Conservation (phyloP, 2,113 vertebrate genomes). For the Gorilla gorilla region DNA sequence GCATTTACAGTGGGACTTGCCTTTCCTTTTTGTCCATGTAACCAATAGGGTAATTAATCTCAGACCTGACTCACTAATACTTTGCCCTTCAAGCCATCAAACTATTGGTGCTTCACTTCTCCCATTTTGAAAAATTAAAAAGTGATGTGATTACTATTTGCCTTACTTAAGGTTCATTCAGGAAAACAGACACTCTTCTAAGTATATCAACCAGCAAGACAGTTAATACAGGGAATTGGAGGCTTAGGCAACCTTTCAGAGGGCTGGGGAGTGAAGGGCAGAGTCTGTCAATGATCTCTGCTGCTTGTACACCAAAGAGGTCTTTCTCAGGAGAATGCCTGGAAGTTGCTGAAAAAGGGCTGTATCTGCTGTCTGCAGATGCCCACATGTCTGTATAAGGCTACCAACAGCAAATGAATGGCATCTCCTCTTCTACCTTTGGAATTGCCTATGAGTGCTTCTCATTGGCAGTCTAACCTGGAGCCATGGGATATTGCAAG, state of each 20-base stretch:
- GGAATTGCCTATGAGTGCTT: neutral
- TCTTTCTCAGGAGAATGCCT: neutral
- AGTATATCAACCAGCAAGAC: neutral
- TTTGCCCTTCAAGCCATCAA: constrained; percentile 17
- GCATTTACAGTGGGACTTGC: neutral
- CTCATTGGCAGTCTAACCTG: neutral
- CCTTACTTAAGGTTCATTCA: constrained; percentile 4
- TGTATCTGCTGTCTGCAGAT: neutral
- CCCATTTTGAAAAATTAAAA: neutral
- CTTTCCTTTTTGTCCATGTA: neutral
- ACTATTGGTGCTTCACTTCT: neutral
- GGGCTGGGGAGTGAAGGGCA: neutral
- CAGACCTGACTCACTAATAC: neutral
- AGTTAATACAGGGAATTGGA: neutral
- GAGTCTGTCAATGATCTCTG: neutral
- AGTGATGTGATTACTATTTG: neutral
- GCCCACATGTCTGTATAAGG: neutral
- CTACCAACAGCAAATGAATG: neutral
- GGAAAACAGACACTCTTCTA: neutral
- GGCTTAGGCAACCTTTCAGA: neutral
- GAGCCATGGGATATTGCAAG: neutral
- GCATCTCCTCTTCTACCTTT: neutral
- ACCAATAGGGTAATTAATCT: neutral
- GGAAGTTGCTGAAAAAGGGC: neutral
- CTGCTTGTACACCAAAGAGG: neutral